Evolutionary conservation across 2,113 vertebrate genomes (phyloP), one percentile per base, ranked within the genome.

Genomic region (Lasiurus borealis): DNA sequence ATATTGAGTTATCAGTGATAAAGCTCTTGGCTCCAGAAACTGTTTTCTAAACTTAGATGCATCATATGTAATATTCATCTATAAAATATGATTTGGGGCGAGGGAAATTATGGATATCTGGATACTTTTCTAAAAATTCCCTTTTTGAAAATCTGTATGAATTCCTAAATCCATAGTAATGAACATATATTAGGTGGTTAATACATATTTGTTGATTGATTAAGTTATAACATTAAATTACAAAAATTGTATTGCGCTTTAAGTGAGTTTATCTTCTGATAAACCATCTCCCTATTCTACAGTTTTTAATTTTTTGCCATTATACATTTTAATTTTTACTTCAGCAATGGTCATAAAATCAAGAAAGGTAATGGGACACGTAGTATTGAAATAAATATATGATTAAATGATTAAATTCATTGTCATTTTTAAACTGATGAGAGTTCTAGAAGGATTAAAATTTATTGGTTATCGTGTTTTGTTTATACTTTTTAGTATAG

Each of bases 341-440:
- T 85, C 27, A 93, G 68, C 2, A 16, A 10, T 77, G 9, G 23
- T 31, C 25, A 62, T 52, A 13, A 25, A 90, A 88, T 7, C 14
- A 90, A 95, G 31, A 69, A 77, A 75, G 11, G 0, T 71, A 85
- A 16, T 64, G 18, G 85, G 34, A 81, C 15, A 66, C 0, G 40
- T 69, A 5, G 48, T 92, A 59, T 73, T 90, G 14, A 91, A 85
- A 88, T 91, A 64, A 84, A 68, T 71, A 71, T 82, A 85, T 89
- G 82, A 80, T 57, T 31, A 54, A 71, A 52, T 72, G 10, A 85
- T 93, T 75, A 62, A 75, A 73, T 62, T n/a, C 85, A 23, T 50
- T 90, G 8, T 82, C 34, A 68, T 16, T 25, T 87, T 77, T 83
- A 77, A 54, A 78, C 36, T 66, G 19, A 72, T 36, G 23, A 87